phyloP scores from a whole-genome alignment of 2,113 vertebrate species.

The Mungos mungo region DNA sequence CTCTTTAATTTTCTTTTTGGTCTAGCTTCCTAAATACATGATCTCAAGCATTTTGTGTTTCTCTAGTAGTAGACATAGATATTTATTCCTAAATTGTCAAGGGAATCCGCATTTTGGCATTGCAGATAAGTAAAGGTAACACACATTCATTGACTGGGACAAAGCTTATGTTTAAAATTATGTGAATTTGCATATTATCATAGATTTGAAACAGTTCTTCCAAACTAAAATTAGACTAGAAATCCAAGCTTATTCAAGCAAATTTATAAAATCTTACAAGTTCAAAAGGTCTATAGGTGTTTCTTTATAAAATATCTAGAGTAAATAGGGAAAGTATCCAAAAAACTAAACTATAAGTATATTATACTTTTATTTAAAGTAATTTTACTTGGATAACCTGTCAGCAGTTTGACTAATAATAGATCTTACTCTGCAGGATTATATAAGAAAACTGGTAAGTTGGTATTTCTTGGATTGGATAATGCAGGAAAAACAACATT shows the following conservation, averaged over 20 bases:
- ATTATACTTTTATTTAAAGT: conserved; percentile 23
- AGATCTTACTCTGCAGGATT: conserved; percentile 88
- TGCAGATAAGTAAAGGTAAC: neutral
- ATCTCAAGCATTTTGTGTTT: neutral
- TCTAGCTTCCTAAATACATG: conserved; percentile 2
- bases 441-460: conserved; percentile 98
- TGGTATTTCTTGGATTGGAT: conserved; percentile 99
- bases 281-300: neutral
- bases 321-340: neutral
- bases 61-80: neutral
- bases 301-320: neutral
- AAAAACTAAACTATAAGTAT: neutral
- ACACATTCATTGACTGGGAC: conserved; percentile 1
- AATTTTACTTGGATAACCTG: conserved; percentile 38
- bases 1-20: conserved; percentile 1
- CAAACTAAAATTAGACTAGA: conserved; percentile 41
- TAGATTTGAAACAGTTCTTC: conserved; percentile 25
- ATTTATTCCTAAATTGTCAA: neutral
- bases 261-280: conserved; percentile 29
- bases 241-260: neutral
- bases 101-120: neutral
- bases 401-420: conserved; percentile 22
- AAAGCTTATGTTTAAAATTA: conserved; percentile 40
- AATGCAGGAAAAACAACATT: conserved; percentile 99
- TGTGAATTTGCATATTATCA: neutral